Conservation (phyloP, 2,888 invertebrate genomes). For the Drosophila diplacantha region DNA sequence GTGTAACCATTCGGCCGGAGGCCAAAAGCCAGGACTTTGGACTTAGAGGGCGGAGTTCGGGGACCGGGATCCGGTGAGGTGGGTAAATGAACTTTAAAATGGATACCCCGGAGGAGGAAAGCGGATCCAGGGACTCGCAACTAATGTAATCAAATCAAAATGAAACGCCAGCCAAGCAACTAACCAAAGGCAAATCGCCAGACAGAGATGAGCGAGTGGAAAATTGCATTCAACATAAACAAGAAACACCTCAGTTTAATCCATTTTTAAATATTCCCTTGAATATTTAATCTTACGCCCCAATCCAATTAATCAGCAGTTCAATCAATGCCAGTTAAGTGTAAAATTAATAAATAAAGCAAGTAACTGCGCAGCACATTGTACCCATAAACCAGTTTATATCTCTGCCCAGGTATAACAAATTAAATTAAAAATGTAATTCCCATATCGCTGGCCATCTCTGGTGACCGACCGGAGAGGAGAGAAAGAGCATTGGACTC, state of each 20-base stretch:
- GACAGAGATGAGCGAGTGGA: conserved; percentile 23
- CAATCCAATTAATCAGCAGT: not conserved
- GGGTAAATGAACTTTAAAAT: conserved; percentile 69
- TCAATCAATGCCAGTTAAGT: not conserved
- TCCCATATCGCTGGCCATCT: conserved; percentile 25
- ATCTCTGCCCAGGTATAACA: not conserved
- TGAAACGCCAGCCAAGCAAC: conserved; percentile 51
- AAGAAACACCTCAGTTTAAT: not conserved
- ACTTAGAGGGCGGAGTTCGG: conserved; percentile 1
- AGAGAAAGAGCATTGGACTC: conserved; percentile 51
- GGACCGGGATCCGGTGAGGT: conserved; percentile 24
- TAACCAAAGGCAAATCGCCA: conserved; percentile 50
- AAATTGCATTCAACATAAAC: not conserved
- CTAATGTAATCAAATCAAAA: conserved; percentile 70
- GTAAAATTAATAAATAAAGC: not conserved
- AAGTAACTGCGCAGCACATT: not conserved
- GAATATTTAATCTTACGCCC: not conserved
- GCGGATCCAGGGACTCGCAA: conserved; percentile 24
- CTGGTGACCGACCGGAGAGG: not conserved
- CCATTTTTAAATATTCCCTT: not conserved
- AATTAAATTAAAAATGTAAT: conserved; percentile 28
- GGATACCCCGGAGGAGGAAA: conserved; percentile 44
- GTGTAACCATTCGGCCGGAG: conserved; percentile 49
- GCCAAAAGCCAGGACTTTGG: conserved; percentile 12
- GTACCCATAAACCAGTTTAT: conserved; percentile 8